Evolutionary conservation across 2,113 vertebrate genomes (phyloP), one percentile per base, ranked within the genome.

Genomic region (Engraulis encrasicolus): DNA sequence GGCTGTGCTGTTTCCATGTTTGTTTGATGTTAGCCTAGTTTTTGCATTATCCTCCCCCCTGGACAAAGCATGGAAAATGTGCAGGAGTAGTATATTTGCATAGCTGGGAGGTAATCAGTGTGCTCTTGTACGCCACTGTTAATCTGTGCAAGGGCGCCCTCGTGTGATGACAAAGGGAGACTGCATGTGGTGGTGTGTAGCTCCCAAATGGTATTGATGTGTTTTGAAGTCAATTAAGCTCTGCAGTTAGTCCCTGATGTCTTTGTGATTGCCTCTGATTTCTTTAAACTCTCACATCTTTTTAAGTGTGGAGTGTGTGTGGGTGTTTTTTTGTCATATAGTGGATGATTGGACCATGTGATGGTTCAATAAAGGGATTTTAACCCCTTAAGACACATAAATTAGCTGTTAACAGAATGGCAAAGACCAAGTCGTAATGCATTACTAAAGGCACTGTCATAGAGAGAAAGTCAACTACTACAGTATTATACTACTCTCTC

Each of bases 11-110:
- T 74, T 74, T 74, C 27, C 66, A 74, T 74, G 66, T 34, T 74
- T 1, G 12, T 74, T 74, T 74, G 9, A 74, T 74, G 66, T 74
- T 74, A 74, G 12, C 66, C 66, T 74, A 74, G 66, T 27, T 74
- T 74, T 74, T 74, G 66, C 66, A 74, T 74, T 74, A 74, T 74
- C 23, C 66, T 17, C 34, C 66, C 66, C 66, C 12, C 23, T 17
- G 66, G 66, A 74, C 12, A 34, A 11, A 17, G 31, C 12, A 66
- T 66, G 66, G 31, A 74, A 74, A 74, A 74, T 15, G 66, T 74
- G 31, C 66, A 74, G 14, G 11, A 31, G 66, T 74, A 17, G 27
- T 74, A 17, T 74, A 74, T 74, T 74, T 74, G 66, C 66, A 74
- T 74, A 27, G 58, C 58, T 31, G 27, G 58, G 34, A 74, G 27